phyloP scores from a whole-genome alignment of 2,797 vertebrate genomes.

The Pantherophis alleghaniensis region DNA sequence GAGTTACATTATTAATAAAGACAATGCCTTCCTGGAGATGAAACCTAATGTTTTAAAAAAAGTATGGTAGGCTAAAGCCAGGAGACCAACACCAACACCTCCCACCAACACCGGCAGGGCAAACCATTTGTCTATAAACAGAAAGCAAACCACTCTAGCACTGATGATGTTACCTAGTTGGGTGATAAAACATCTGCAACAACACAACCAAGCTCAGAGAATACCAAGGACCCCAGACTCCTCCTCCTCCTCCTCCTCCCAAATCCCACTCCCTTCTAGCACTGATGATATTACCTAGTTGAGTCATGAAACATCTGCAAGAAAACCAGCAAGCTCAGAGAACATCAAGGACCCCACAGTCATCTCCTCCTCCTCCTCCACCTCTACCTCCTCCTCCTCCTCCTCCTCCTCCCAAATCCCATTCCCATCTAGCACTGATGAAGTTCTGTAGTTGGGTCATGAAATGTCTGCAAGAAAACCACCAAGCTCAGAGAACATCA shows the following conservation, averaged over 20 bases:
- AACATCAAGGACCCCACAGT: background rate
- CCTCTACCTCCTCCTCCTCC: no score
- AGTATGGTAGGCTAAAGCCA: background rate
- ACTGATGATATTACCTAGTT: background rate
- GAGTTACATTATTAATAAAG: constrained; percentile 28
- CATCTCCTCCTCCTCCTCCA: no score
- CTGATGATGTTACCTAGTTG: no score
- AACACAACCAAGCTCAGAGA: no score
- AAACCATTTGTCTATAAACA: background rate
- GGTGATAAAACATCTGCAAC: no score
- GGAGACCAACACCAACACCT: background rate
- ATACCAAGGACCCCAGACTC: no score
- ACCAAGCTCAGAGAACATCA: background rate
- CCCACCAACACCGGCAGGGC: background rate
- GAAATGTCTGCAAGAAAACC: background rate
- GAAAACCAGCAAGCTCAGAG: background rate
- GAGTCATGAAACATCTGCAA: background rate
- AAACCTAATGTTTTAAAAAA: constrained; percentile 38
- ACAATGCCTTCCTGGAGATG: background rate
- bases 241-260: no score
- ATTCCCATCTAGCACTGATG: background rate
- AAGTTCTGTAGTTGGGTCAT: background rate
- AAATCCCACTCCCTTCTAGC: background rate
- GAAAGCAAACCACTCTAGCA: background rate
- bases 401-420: background rate